Conservation (phyloP, 2,797 vertebrate species). For the Alosa sapidissima region DNA sequence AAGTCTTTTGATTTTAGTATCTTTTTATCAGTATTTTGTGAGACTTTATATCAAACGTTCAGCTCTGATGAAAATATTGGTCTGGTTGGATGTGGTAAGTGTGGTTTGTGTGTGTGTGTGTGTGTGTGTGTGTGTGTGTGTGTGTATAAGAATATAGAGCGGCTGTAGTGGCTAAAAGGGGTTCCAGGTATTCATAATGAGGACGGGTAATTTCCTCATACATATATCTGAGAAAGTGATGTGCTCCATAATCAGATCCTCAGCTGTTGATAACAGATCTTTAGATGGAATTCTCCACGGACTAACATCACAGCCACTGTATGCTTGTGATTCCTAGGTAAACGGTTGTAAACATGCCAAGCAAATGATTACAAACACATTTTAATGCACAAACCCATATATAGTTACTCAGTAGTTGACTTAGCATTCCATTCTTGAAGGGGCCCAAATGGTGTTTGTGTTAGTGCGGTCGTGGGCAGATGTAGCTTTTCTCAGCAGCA, state of each 20-base stretch:
- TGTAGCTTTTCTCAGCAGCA: not conserved
- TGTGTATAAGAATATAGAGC: too few relatives aligned
- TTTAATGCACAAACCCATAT: slow-evolving; percentile 11
- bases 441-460: not conserved
- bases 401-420: not conserved
- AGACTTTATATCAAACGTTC: too few relatives aligned
- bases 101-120: too few relatives aligned
- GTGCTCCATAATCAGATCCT: not conserved
- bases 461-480: not conserved
- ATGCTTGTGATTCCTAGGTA: not conserved
- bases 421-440: not conserved
- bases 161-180: too few relatives aligned
- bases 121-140: too few relatives aligned
- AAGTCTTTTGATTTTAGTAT: too few relatives aligned
- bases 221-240: not conserved
- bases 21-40: too few relatives aligned
- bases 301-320: not conserved
- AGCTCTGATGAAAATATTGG: too few relatives aligned
- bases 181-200: too few relatives aligned
- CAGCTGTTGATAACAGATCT: not conserved
- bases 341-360: not conserved
- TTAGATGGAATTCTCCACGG: not conserved
- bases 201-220: too few relatives aligned
- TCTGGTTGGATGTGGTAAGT: not conserved
- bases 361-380: slow-evolving; percentile 2